Conservation (phyloP, 2,888 invertebrate genomes). For the Drosophila limbata region DNA sequence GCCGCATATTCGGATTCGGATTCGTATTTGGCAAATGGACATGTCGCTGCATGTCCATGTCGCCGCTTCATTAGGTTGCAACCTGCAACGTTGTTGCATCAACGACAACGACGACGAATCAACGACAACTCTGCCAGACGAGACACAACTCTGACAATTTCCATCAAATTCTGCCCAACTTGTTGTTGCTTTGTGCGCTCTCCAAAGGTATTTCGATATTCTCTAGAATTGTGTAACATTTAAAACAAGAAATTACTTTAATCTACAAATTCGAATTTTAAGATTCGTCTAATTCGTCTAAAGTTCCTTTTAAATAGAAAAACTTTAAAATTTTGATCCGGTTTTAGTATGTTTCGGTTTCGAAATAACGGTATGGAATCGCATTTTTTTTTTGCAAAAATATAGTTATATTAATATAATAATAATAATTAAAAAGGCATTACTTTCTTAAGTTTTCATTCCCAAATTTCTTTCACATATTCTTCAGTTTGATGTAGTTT, state of each 20-base stretch:
- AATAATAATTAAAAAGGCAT: too few relatives aligned
- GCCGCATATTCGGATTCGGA: slow-evolving; percentile 73
- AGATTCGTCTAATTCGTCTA: too few relatives aligned
- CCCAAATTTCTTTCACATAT: too few relatives aligned
- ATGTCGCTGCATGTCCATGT: slow-evolving; percentile 64
- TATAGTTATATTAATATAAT: too few relatives aligned
- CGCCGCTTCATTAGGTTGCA: slow-evolving; percentile 71
- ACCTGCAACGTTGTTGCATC: slow-evolving; percentile 39
- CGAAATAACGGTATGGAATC: too few relatives aligned
- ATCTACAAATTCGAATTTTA: too few relatives aligned
- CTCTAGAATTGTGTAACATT: neutral
- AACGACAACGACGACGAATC: slow-evolving; percentile 5
- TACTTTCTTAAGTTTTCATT: too few relatives aligned
- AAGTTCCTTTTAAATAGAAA: too few relatives aligned
- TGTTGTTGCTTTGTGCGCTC: slow-evolving; percentile 21
- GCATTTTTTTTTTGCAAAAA: too few relatives aligned
- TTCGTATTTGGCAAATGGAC: slow-evolving; percentile 74
- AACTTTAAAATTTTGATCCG: too few relatives aligned
- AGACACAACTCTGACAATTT: slow-evolving; percentile 77
- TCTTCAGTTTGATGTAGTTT: too few relatives aligned
- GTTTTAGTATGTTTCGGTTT: too few relatives aligned
- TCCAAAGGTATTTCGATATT: neutral
- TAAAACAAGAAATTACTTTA: neutral
- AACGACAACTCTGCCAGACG: slow-evolving; percentile 42
- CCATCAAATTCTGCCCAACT: slow-evolving; percentile 69